Base-by-base conservation (phyloP, 2,888 invertebrate genomes). In the Coecobrya sp. region DNA sequence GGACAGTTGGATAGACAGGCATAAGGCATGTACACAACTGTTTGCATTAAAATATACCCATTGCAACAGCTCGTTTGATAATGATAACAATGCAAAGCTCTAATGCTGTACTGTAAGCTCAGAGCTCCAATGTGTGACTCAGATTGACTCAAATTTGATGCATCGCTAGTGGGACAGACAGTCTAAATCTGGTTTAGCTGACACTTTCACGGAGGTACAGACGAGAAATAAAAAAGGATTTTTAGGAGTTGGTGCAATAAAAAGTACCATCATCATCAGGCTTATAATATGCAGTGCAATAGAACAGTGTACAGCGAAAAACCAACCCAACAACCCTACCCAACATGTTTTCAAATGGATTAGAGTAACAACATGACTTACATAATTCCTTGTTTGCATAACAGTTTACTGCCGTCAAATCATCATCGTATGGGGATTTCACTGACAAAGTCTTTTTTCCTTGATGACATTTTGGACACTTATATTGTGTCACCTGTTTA, bases 401-500 rank as follows among this genome's bases (percentile, higher is more conserved):
- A 82, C 82, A 70, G 68, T 68, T 52, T 68, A 42, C 70, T 70
- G 45, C 82, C 49, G 89, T 89, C 89, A 85, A 89, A 84, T 89
- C 73, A 85, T 89, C 85, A 82, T 73, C 76, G 30, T 36, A n/a
- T 52, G 76, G 85, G 84, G 85, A 89, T 89, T 89, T 89, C 85
- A 84, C 62, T 52, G 89, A 85, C 89, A 89, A 82, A 68, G 59
- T 22, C 1, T 85, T 89, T 70, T 85, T 42, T 85, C 55, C 82
- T 82, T 89, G 89, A 84, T 89, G 89, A 89, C 89, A 89, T 7
- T 45, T 89, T 73, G 25, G 89, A 85, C 89, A 89, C 85, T 89
- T 89, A 89, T 36, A 88, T 87, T 89, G 88, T 84, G 89, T 89
- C 89, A 89, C 89, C 89, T 76, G 85, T 42, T 89, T 68, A n/a